A percentile compares a stretch with the other conserved stretches of the same genome.
These are phyloP conservation scores for Zeuzera pyrina DNA, from an alignment of 2,888 invertebrate species.

Conservation along the genomic window DNA sequence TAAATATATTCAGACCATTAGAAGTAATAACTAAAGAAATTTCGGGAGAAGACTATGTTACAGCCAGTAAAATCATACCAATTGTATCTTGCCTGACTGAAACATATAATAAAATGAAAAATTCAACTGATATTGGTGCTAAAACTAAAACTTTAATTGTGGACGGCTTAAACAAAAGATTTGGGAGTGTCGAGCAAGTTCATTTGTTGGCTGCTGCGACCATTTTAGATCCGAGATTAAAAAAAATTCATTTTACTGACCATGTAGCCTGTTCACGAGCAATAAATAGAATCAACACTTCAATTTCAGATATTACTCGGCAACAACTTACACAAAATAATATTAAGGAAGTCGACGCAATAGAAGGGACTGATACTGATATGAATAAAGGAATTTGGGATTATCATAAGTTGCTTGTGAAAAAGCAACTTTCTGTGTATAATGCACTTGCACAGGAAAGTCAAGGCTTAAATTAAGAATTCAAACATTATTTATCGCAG, in stretches of 20 bases:
- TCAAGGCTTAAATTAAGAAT: constrained; percentile 22
- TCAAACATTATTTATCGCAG: constrained; percentile 28
- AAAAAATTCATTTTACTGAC: constrained; percentile 20
- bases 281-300: constrained; percentile 5
- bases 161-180: constrained; percentile 16
- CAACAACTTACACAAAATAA: constrained; percentile 19
- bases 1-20: constrained; percentile 21
- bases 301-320: constrained; percentile 14
- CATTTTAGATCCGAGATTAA: constrained; percentile 22
- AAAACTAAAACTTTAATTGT: constrained; percentile 15
- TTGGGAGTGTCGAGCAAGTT: constrained; percentile 17
- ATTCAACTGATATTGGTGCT: constrained; percentile 17
- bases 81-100: constrained; percentile 22
- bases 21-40: constrained; percentile 24
- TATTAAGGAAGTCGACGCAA: constrained; percentile 16
- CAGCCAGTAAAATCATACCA: constrained; percentile 25
- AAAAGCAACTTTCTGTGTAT: constrained; percentile 17
- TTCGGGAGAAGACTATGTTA: constrained; percentile 23
- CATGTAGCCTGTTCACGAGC: constrained; percentile 15
- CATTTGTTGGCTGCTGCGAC: constrained; percentile 20
- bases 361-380: constrained; percentile 13
- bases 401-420: constrained; percentile 20
- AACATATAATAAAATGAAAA: constrained; percentile 23
- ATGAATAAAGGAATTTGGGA: constrained; percentile 13
- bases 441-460: constrained; percentile 19